phyloP scores from a whole-genome alignment of 2,888 invertebrate genomes.

The Tetragonula carbonaria region DNA sequence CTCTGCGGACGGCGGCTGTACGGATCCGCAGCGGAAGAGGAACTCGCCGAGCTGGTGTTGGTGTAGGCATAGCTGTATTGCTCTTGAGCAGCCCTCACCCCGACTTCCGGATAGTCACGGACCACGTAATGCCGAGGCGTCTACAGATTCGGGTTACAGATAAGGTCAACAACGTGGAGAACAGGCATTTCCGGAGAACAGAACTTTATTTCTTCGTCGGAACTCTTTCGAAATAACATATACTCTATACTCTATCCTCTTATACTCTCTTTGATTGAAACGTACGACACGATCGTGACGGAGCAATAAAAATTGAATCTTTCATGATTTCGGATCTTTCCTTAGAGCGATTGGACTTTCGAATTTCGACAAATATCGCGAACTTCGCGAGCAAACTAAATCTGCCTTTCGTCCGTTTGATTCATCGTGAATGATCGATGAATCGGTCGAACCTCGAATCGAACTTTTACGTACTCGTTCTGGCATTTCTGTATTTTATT shows the following conservation, averaged over 20 bases:
- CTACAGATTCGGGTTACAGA: conserved; percentile 84
- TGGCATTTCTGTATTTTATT: too few species aligned
- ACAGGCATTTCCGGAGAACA: conserved; percentile 58
- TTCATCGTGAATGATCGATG: not conserved
- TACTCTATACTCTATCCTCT: not conserved
- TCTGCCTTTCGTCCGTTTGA: not conserved
- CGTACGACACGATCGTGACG: not conserved
- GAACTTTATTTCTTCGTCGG: conserved; percentile 8
- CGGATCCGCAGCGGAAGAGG: conserved; percentile 85
- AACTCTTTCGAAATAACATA: not conserved
- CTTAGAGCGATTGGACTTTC: not conserved
- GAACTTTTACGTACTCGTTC: not conserved
- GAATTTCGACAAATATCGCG: not conserved
- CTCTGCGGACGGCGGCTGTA: conserved; percentile 86
- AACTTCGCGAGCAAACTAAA: too few species aligned
- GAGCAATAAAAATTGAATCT: too few species aligned
- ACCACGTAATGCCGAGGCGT: conserved; percentile 95
- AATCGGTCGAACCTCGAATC: not conserved
- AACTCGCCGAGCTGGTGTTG: conserved; percentile 86
- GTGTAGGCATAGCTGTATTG: conserved; percentile 94
- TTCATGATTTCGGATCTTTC: not conserved
- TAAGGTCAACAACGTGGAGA: conserved; percentile 75
- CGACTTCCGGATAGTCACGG: conserved; percentile 88
- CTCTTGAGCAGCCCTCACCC: conserved; percentile 87
- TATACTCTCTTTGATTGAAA: too few species aligned